Percentiles rank a stretch among this genome's conserved stretches.
phyloP scores from a whole-genome alignment of 2,888 invertebrate species.

The Diaperis boleti region DNA sequence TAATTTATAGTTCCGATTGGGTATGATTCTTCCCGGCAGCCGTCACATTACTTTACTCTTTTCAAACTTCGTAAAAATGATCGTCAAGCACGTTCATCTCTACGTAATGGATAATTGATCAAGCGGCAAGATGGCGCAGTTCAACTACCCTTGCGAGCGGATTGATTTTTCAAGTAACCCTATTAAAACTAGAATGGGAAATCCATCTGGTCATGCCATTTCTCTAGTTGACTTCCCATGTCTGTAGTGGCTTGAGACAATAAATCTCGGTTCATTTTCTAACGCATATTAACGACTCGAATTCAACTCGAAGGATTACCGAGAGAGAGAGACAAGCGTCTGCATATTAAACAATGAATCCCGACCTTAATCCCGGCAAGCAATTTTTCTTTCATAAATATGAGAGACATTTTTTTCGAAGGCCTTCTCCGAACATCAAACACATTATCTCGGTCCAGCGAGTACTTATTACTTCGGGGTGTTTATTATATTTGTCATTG shows the following conservation, averaged over 20 bases:
- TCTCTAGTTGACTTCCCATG: slow-evolving; percentile 13
- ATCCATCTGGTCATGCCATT: slow-evolving; percentile 7
- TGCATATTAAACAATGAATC: slow-evolving; percentile 6
- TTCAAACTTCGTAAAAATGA: too few relatives aligned
- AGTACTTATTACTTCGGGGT: slow-evolving; percentile 38
- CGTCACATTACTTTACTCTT: too few relatives aligned
- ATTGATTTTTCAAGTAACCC: slow-evolving; percentile 13
- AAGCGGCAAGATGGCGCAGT: slow-evolving; percentile 17
- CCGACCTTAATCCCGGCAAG: not conserved
- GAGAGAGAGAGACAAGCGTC: not conserved
- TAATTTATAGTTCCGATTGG: too few relatives aligned
- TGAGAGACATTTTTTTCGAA: slow-evolving; percentile 12
- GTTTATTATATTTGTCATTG: slow-evolving; percentile 44
- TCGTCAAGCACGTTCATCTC: not conserved
- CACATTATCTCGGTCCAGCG: slow-evolving; percentile 28
- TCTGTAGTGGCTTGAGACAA: slow-evolving; percentile 8
- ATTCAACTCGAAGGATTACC: not conserved
- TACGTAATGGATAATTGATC: slow-evolving; percentile 10
- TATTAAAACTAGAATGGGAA: slow-evolving; percentile 7
- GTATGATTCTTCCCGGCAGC: too few relatives aligned
- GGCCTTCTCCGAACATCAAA: slow-evolving; percentile 1
- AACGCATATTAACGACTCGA: not conserved
- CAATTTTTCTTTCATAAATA: slow-evolving; percentile 12
- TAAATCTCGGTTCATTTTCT: slow-evolving; percentile 13
- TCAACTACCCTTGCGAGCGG: not conserved